A percentile compares a stretch with the other conserved stretches of the same genome.
Conservation (phyloP, 2,113 vertebrate species). For the Collichthys lucidus region DNA sequence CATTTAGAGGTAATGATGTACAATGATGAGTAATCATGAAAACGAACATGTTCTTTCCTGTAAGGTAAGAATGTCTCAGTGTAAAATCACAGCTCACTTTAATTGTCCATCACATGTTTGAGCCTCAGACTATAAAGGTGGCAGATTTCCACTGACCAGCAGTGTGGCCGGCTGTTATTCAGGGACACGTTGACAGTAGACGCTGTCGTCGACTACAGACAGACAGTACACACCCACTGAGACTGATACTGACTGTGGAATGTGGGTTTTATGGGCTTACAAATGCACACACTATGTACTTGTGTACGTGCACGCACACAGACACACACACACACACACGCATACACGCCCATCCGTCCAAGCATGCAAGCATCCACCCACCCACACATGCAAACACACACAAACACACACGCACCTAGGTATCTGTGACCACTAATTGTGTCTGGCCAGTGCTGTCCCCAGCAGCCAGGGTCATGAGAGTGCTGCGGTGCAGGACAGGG, state of each 20-base stretch:
- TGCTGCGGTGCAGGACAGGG: constrained; percentile 69
- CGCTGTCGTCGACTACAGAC: constrained; percentile 8
- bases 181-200: constrained; percentile 55
- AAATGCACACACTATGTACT: constrained; percentile 31
- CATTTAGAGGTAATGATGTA: constrained; percentile 20
- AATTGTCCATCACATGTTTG: neutral
- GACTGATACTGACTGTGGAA: constrained; percentile 69
- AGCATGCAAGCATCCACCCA: constrained; percentile 34
- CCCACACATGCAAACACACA: constrained; percentile 45
- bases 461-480: constrained; percentile 75
- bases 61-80: neutral
- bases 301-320: neutral
- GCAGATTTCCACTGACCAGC: constrained; percentile 18
- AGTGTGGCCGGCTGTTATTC: constrained; percentile 30
- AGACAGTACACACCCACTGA: constrained; percentile 48
- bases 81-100: neutral
- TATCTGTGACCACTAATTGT: constrained; percentile 80
- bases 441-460: constrained; percentile 72
- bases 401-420: constrained; percentile 63
- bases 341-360: constrained; percentile 45
- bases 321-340: constrained; percentile 16
- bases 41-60: neutral
- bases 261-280: constrained; percentile 61
- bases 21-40: constrained; percentile 29
- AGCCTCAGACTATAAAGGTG: neutral